Evolutionary conservation across 2,888 invertebrate genomes (phyloP), one percentile per base, ranked within the genome.

Genomic region (Lissonota sp.): DNA sequence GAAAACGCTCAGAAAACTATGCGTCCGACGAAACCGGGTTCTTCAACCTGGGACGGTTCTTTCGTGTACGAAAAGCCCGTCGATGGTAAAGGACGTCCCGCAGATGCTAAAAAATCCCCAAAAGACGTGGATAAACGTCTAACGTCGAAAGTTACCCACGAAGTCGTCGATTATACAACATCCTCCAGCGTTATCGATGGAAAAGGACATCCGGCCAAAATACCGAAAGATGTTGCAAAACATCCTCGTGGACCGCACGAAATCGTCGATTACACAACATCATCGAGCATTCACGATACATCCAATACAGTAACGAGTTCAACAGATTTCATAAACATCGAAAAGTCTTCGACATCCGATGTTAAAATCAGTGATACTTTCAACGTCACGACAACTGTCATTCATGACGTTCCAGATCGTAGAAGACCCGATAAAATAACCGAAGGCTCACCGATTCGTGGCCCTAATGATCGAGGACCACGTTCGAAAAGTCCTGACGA

Each of bases 41-140:
- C 87, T 4, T 89, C 89, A 4, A 88, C 89, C 6, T 89, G 89
- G 89, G 88, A 89, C 5, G 89, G 89, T 53, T 86, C 88, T 0
- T 89, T 89, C 64, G 86, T 87, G 4, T 82, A 86, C 46, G 89
- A 89, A 51, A 85, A 88, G n/a, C 85, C 85, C 26, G 26, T 26
- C 3, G 26, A 26, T 26, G 26, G 26, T 26, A 26, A 26, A 87
- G 87, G 3, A 86, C 84, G 3, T 84, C 79, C 7, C 87, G 87
- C 37, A 84, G 84, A 64, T 70, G 4, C 51, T 16, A 70, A 70
- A 64, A 39, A 14, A 55, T 72, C 83, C 14, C 58, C 69, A 12
- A 70, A 51, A 12, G 63, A 69, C 8, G 16, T 69, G 16, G 12
- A 60, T 7, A 57, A 42, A 71, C 60, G 57, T 58, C 71, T 74